These are phyloP conservation scores for Didymodactylos carnosus DNA, from an alignment of 2,888 invertebrate species.

Conservation along the genomic window DNA sequence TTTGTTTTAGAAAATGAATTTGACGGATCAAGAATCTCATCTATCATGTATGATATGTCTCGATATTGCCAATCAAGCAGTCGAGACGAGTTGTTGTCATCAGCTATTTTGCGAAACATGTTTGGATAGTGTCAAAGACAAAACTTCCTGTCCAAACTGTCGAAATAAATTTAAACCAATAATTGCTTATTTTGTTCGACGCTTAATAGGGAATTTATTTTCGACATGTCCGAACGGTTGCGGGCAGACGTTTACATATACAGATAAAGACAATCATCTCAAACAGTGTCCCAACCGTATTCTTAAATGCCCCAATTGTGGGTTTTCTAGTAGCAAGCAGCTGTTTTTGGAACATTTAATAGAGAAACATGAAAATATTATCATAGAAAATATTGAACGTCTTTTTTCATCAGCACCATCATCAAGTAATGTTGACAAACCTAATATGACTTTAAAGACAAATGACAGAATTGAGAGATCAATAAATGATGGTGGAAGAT, in stretches of 20 bases:
- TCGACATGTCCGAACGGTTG: neutral
- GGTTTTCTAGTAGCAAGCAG: neutral
- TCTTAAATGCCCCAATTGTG: neutral
- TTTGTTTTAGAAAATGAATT: no score
- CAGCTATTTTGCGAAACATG: neutral
- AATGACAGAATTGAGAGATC: neutral
- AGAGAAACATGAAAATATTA: neutral
- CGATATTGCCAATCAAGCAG: neutral
- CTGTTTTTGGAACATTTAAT: neutral
- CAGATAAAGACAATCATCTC: neutral
- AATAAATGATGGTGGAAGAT: neutral
- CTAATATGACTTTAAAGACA: no score
- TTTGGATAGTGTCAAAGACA: neutral
- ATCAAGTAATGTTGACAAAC: no score
- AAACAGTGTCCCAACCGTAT: neutral
- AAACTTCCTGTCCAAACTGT: neutral
- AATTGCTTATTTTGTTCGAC: neutral
- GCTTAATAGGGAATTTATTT: neutral
- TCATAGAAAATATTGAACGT: neutral
- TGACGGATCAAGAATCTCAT: no score
- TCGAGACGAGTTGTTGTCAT: neutral
- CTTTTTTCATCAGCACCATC: no score
- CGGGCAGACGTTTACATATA: neutral
- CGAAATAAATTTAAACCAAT: neutral
- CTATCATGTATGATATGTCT: neutral